Percentiles rank a stretch among this genome's conserved stretches.
Evolutionary conservation across 2,888 invertebrate genomes (phyloP).

Genomic region (Ormyrus labotus): DNA sequence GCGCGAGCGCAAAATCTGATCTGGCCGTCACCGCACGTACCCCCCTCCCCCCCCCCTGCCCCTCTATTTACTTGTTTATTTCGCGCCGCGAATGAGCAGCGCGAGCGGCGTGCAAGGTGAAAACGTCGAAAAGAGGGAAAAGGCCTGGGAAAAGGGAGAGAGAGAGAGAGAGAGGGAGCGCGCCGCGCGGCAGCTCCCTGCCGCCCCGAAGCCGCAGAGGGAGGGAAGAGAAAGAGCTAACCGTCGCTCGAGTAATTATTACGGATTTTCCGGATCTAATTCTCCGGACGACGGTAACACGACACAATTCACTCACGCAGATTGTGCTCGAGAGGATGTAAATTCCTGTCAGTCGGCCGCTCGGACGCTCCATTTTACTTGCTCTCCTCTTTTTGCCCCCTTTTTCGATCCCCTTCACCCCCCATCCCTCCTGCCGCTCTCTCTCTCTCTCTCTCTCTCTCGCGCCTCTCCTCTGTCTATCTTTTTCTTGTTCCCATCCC

Average conservation of each 20-base stretch:
- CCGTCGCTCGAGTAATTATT: constrained; percentile 71
- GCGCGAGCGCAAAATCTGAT: constrained; percentile 45
- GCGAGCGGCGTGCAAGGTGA: constrained; percentile 40
- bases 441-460: constrained; percentile 7
- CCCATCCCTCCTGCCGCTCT: background rate
- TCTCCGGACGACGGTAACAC: constrained; percentile 74
- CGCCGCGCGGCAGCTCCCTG: background rate
- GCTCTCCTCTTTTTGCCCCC: constrained; percentile 64
- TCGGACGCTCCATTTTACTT: constrained; percentile 72
- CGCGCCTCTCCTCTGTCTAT: background rate
- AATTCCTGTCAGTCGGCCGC: constrained; percentile 73
- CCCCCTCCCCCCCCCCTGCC: constrained; percentile 53
- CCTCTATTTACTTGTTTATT: constrained; percentile 69
- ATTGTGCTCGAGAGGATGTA: constrained; percentile 73
- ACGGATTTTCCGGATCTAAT: constrained; percentile 75
- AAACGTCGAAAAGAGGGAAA: constrained; percentile 26
- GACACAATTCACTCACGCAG: constrained; percentile 75
- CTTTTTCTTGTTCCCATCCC: background rate
- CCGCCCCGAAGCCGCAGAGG: constrained; percentile 15
- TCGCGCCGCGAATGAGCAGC: constrained; percentile 59
- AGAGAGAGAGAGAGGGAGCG: constrained; percentile 41
- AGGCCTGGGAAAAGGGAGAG: constrained; percentile 35
- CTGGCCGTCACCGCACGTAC: constrained; percentile 42
- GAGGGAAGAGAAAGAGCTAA: constrained; percentile 54
- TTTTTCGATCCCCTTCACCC: constrained; percentile 62